Base-by-base conservation (phyloP, 2,797 vertebrate species). In the Leptoclinus maculatus region DNA sequence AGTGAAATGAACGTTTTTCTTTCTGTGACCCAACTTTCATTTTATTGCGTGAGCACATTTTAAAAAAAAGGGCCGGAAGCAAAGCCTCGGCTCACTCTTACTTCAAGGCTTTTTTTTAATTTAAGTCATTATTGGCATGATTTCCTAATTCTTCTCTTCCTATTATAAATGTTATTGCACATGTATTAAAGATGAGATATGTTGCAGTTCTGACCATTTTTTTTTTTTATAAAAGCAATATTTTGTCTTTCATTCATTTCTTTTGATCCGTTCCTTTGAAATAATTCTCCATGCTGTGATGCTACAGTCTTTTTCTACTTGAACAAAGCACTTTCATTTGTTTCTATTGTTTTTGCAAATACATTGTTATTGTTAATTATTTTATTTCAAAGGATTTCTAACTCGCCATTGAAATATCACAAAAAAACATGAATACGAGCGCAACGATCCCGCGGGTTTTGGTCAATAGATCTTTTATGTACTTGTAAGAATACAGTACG, bases 241-340 rank as follows among this genome's bases (percentile, higher is more conserved):
- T 68, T 75, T 54, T 69, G 32, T 68, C 60, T 66, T 66, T 66
- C 64, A 9, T 67, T 60, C 3, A 29, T 66, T 83, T 71, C 41
- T 60, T 82, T 79, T 79, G 29, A 82, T 60, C 7, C 5, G n/a
- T 49, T 17, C 21, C 43, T 27, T 64, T 83, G 43, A 83, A 88
- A 58, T 65, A 41, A 41, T 65, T 57, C 27, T 25, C 39, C 34
- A 60, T 39, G 47, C 64, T 80, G 71, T 74, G 66, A 81, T 54
- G 54, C 36, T 58, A 4, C 29, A 1, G 47, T 68, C 54, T 7
- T 60, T 78, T 75, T 71, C 34, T 72, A 27, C 45, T 65, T 27
- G 14, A 60, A 78, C 38, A 78, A 81, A 64, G 41, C 5, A 16
- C 17, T 60, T 21, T 36, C 21, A 29, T 76, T 64, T 34, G 3